Evolutionary conservation across 2,797 vertebrate genomes (phyloP).

Genomic region (Falco peregrinus): DNA sequence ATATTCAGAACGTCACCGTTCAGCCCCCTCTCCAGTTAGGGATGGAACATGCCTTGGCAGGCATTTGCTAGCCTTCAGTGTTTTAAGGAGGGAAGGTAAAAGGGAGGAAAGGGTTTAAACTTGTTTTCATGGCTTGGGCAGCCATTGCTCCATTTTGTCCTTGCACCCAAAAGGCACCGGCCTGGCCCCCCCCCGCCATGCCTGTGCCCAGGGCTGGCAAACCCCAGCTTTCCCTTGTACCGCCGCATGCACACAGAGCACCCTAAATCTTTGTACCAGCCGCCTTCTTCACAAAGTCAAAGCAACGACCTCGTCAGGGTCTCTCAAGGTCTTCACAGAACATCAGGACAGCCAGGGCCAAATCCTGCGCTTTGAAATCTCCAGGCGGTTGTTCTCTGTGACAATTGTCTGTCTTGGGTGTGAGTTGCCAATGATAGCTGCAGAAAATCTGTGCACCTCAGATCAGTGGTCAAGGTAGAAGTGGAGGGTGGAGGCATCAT

Average conservation of each 20-base stretch:
- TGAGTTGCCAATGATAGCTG: neutral
- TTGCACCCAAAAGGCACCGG: neutral
- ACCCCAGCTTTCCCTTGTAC: neutral
- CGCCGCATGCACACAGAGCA: accelerated
- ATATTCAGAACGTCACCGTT: neutral
- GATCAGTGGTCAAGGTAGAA: neutral
- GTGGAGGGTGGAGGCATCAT: neutral
- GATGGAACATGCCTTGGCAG: neutral
- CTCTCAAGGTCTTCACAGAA: neutral
- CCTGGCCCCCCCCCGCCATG: accelerated
- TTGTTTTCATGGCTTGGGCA: neutral
- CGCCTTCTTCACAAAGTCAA: neutral
- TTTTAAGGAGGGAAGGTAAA: neutral
- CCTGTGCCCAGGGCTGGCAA: accelerated
- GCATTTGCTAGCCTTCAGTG: neutral
- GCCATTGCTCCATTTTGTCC: neutral
- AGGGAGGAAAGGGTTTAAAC: neutral
- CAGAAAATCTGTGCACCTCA: neutral
- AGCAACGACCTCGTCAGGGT: neutral
- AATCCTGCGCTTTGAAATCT: neutral
- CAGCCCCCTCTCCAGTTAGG: neutral
- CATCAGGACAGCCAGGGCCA: neutral
- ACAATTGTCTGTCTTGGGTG: neutral
- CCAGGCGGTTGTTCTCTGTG: neutral
- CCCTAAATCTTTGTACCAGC: neutral